Evolutionary conservation across 2,888 invertebrate genomes (phyloP).

Genomic region (Macaria notata): DNA sequence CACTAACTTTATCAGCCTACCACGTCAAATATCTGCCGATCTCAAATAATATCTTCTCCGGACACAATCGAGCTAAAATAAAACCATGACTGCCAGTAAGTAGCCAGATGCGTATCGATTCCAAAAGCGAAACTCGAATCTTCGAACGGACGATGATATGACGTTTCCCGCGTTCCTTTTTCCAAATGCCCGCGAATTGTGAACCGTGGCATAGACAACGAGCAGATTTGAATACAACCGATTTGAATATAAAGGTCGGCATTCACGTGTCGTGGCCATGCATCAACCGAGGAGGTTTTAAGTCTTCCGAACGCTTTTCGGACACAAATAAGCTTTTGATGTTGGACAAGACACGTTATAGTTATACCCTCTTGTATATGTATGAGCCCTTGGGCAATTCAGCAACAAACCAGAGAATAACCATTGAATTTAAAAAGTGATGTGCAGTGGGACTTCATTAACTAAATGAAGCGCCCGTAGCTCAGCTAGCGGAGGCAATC

Average conservation of each 20-base stretch:
- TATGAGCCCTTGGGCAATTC: conserved; percentile 16
- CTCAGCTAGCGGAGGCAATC: no score
- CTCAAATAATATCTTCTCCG: conserved; percentile 69
- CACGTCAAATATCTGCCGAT: conserved; percentile 78
- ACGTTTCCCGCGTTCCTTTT: conserved; percentile 75
- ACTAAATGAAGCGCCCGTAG: no score
- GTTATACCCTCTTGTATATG: conserved; percentile 46
- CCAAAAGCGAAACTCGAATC: conserved; percentile 57
- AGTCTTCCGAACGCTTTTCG: conserved; percentile 78
- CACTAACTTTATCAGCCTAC: conserved; percentile 77
- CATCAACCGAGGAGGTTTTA: conserved; percentile 76
- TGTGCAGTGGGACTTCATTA: no score
- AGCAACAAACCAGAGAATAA: no score
- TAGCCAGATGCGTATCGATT: conserved; percentile 78
- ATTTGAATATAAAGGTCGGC: conserved; percentile 82
- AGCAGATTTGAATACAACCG: conserved; percentile 72
- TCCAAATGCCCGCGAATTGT: conserved; percentile 76
- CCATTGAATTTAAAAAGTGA: no score
- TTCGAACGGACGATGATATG: conserved; percentile 66
- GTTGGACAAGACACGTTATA: conserved; percentile 47
- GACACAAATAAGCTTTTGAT: conserved; percentile 79
- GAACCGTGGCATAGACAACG: conserved; percentile 76
- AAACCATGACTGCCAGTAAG: conserved; percentile 65
- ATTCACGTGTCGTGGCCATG: conserved; percentile 74
- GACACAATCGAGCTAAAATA: conserved; percentile 72